A percentile compares a stretch with the other conserved stretches of the same genome.
Evolutionary conservation across 1,140 invertebrate genomes (phyloP).

Genomic region (Gonioctena quinquepunctata): DNA sequence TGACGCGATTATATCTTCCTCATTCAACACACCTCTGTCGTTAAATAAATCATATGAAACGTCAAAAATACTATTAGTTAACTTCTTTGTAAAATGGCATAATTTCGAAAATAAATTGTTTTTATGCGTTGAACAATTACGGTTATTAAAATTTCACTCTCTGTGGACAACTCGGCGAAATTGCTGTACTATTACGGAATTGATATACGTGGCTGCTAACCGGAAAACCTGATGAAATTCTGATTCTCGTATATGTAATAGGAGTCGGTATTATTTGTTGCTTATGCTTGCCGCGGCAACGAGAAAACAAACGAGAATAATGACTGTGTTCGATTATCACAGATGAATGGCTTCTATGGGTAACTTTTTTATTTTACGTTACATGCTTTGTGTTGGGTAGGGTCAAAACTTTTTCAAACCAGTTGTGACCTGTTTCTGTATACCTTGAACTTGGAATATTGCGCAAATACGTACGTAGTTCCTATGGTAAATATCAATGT

Average conservation of each 20-base stretch:
- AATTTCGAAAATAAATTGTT: neutral
- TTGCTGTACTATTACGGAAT: neutral
- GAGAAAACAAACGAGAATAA: no score
- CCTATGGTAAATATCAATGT: no score
- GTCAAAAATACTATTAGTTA: neutral
- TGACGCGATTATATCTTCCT: neutral
- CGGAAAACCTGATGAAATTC: neutral
- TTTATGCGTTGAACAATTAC: neutral
- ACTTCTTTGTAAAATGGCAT: neutral
- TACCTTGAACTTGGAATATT: no score
- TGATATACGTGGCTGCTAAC: neutral
- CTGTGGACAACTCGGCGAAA: neutral
- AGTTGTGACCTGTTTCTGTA: no score
- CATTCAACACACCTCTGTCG: neutral
- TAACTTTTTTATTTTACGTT: no score
- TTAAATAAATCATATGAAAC: neutral
- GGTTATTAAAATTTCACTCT: neutral
- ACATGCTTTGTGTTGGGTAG: no score
- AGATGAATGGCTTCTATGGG: no score
- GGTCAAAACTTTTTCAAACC: no score
- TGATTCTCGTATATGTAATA: neutral
- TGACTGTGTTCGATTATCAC: no score
- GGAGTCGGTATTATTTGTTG: no score
- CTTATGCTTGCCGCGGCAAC: no score
- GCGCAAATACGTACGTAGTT: no score